Evolutionary conservation across 2,797 vertebrate species (phyloP).

Genomic region (Acropternis orthonyx): DNA sequence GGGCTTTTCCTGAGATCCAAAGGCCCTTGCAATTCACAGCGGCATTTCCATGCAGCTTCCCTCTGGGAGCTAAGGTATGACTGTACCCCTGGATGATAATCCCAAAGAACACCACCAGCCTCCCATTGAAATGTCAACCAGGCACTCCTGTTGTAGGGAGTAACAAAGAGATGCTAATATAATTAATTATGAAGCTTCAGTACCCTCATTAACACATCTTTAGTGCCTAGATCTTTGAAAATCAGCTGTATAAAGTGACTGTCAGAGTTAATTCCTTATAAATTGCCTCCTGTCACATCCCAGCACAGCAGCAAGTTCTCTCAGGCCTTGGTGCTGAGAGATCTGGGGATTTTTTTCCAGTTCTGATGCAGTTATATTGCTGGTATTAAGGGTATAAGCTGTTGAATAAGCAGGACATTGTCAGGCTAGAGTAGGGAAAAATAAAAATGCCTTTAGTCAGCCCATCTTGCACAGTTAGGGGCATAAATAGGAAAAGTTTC

Average conservation of each 20-base stretch:
- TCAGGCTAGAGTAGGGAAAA: not conserved
- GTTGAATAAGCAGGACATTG: conserved; percentile 10
- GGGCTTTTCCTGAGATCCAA: conserved; percentile 50
- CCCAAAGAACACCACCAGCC: conserved; percentile 56
- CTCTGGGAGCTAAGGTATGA: conserved; percentile 51
- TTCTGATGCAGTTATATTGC: not conserved
- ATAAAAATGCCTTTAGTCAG: not conserved
- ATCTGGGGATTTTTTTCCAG: fast-evolving
- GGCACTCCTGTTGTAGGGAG: conserved; percentile 21
- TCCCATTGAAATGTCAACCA: conserved; percentile 62
- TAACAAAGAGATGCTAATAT: conserved; percentile 68
- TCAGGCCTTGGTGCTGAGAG: not conserved
- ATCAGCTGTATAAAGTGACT: conserved; percentile 60
- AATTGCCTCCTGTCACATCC: conserved; percentile 60
- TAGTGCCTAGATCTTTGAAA: conserved; percentile 60
- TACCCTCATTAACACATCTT: conserved; percentile 69
- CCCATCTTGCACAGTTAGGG: not conserved
- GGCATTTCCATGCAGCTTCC: conserved; percentile 41
- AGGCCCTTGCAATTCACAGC: conserved; percentile 38
- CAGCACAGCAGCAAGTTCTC: conserved; percentile 22
- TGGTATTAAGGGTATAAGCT: conserved; percentile 3
- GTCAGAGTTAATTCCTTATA: conserved; percentile 62
- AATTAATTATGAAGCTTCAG: conserved; percentile 66
- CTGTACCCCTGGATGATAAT: conserved; percentile 60
- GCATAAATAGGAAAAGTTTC: conserved; percentile 7